Evolutionary conservation across 1,140 invertebrate genomes (phyloP).

Genomic region (Pemphigus obesinymphae): DNA sequence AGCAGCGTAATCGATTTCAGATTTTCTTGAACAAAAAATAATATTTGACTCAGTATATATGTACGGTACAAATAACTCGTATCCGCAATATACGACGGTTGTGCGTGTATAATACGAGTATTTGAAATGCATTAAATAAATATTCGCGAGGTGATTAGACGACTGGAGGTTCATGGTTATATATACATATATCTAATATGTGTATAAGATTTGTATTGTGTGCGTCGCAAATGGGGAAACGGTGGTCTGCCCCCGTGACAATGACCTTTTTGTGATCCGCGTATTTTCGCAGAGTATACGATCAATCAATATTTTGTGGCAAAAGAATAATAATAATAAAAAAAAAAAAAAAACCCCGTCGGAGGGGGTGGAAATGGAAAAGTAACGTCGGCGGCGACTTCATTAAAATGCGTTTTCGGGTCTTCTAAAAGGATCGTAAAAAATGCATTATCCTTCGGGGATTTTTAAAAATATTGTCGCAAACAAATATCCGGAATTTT

Average conservation of each 20-base stretch:
- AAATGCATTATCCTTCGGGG: conserved; percentile 11
- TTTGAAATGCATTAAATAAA: conserved; percentile 11
- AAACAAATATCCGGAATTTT: conserved; percentile 36
- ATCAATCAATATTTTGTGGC: conserved; percentile 31
- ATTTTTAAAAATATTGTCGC: conserved; percentile 37
- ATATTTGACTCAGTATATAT: background rate
- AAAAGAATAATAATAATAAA: background rate
- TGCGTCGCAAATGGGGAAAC: background rate
- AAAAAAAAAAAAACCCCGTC: background rate
- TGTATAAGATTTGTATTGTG: conserved; percentile 13
- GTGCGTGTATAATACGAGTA: background rate
- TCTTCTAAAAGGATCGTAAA: conserved; percentile 34
- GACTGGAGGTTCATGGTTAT: background rate
- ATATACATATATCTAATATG: background rate
- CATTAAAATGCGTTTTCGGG: conserved; percentile 37
- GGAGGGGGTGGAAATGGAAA: background rate
- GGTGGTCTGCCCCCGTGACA: conserved; percentile 15
- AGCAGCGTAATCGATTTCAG: background rate
- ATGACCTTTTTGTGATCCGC: conserved; percentile 33
- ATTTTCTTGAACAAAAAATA: background rate
- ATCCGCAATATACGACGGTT: background rate
- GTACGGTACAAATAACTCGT: too few species aligned
- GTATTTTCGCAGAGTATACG: background rate
- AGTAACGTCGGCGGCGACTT: conserved; percentile 35
- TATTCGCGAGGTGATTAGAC: background rate